phyloP scores from a whole-genome alignment of 2,797 vertebrate genomes.

The Bradypodion pumilum region DNA sequence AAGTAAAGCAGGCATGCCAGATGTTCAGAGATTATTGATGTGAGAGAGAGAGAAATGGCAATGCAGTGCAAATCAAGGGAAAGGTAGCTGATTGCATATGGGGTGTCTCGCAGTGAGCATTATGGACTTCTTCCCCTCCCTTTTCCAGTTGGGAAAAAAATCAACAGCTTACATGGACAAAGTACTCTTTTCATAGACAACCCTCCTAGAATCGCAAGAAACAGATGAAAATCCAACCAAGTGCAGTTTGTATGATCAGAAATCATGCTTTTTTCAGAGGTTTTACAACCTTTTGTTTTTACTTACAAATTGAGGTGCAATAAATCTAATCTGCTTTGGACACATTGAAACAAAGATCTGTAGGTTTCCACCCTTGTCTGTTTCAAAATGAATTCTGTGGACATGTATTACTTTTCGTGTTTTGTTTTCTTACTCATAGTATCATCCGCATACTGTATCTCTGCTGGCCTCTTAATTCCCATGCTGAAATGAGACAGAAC shows the following conservation, averaged over 20 bases:
- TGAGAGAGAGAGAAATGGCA: slow-evolving; percentile 39
- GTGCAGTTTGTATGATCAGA: slow-evolving; percentile 44
- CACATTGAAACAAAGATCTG: slow-evolving; percentile 28
- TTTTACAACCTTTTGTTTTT: slow-evolving; percentile 53
- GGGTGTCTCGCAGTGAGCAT: slow-evolving; percentile 25
- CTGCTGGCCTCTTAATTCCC: neutral
- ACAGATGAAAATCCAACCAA: slow-evolving; percentile 55
- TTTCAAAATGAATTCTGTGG: slow-evolving; percentile 41
- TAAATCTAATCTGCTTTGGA: slow-evolving; percentile 48
- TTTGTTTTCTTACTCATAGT: slow-evolving; percentile 27
- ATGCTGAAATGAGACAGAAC: slow-evolving; percentile 19
- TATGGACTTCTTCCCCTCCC: slow-evolving; percentile 32
- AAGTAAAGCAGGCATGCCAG: slow-evolving; percentile 45
- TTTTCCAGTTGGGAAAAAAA: slow-evolving; percentile 29
- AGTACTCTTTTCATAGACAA: slow-evolving; percentile 44
- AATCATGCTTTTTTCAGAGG: slow-evolving; percentile 46
- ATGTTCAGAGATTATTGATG: slow-evolving; percentile 50
- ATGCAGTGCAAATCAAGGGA: neutral
- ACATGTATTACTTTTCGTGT: slow-evolving; percentile 22
- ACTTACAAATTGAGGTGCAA: slow-evolving; percentile 15
- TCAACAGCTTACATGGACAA: slow-evolving; percentile 40
- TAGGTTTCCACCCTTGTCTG: slow-evolving; percentile 27
- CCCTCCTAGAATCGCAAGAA: slow-evolving; percentile 32
- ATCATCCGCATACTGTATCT: slow-evolving; percentile 2
- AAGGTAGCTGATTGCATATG: slow-evolving; percentile 23